Evolutionary conservation across 1,140 invertebrate genomes (phyloP).

Genomic region (Eueides isabella): DNA sequence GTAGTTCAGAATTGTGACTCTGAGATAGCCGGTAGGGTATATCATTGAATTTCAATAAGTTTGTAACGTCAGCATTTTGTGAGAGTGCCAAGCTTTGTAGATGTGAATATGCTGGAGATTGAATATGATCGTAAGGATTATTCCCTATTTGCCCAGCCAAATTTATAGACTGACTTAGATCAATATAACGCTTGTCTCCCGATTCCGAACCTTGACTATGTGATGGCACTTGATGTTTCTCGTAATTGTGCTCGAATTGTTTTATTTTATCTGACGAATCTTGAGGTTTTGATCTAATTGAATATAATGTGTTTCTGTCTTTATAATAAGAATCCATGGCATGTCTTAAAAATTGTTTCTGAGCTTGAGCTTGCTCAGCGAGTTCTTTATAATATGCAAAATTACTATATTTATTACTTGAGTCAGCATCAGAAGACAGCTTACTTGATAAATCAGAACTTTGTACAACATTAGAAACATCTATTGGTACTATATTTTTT

Average conservation of each 20-base stretch:
- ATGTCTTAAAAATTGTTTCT: constrained; percentile 57
- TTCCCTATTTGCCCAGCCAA: constrained; percentile 51
- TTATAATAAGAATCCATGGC: constrained; percentile 64
- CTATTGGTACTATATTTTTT: constrained; percentile 78
- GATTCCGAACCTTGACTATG: constrained; percentile 31
- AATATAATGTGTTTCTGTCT: constrained; percentile 68
- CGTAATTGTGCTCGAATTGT: constrained; percentile 52
- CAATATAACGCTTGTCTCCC: constrained; percentile 43
- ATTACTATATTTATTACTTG: constrained; percentile 51
- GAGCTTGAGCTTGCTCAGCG: constrained; percentile 55
- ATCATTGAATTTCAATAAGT: constrained; percentile 69
- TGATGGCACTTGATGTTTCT: constrained; percentile 45
- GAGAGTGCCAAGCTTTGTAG: constrained; percentile 51
- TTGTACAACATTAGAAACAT: constrained; percentile 71
- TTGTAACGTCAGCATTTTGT: constrained; percentile 52
- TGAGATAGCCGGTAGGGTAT: constrained; percentile 67
- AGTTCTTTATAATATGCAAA: constrained; percentile 58
- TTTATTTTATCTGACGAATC: constrained; percentile 54
- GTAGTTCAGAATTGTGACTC: constrained; percentile 49
- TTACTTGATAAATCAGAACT: constrained; percentile 58
- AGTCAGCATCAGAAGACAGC: constrained; percentile 42
- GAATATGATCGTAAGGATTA: constrained; percentile 54
- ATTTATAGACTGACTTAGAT: constrained; percentile 42
- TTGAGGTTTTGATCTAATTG: constrained; percentile 60
- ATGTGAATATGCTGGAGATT: constrained; percentile 52